Evolutionary conservation across 2,797 vertebrate species (phyloP).

Genomic region (Eremophila alpestris): DNA sequence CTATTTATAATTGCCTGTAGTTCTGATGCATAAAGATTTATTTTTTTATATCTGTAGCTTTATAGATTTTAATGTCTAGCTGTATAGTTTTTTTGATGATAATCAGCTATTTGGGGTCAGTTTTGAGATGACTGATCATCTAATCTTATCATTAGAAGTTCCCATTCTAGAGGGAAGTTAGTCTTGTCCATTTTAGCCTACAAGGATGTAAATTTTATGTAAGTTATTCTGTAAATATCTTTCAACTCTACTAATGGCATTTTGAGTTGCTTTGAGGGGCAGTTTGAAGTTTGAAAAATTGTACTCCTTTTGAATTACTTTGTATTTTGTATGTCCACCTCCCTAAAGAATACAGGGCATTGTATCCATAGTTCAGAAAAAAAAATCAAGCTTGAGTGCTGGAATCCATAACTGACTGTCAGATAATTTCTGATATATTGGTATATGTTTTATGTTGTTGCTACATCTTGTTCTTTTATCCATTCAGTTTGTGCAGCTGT

Average conservation of each 20-base stretch:
- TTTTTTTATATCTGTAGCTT: not conserved
- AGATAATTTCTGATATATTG: not conserved
- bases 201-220: not conserved
- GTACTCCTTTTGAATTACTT: not conserved
- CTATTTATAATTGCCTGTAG: not conserved
- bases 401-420: not conserved
- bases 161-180: not conserved
- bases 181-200: not conserved
- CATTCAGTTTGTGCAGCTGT: not conserved
- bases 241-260: not conserved
- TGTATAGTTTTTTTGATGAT: not conserved
- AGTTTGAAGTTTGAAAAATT: not conserved
- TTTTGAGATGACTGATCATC: not conserved
- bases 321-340: not conserved
- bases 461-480: not conserved
- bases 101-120: not conserved
- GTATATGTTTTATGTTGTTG: not conserved
- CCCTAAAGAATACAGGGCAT: not conserved
- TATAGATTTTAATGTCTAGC: not conserved
- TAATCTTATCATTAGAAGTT: not conserved
- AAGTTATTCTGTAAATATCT: not conserved
- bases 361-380: not conserved
- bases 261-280: not conserved
- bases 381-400: not conserved
- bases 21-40: not conserved